Evolutionary conservation across 2,113 vertebrate species (phyloP).

Genomic region (Macroglossus sobrinus): DNA sequence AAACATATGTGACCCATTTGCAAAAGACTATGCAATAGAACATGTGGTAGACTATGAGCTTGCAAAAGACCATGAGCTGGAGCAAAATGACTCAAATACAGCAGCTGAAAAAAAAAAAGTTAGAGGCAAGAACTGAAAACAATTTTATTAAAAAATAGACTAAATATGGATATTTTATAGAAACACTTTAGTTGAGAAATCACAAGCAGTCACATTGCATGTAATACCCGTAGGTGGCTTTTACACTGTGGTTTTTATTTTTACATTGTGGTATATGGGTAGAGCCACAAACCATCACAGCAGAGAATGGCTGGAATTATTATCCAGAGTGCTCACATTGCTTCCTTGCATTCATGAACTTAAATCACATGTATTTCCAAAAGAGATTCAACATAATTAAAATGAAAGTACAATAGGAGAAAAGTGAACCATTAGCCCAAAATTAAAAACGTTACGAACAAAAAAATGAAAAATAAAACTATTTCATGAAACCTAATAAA

Average conservation of each 20-base stretch:
- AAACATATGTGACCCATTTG: not conserved
- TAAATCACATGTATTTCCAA: not conserved
- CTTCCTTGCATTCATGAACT: not conserved
- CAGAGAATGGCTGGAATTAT: not conserved
- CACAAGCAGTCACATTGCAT: not conserved
- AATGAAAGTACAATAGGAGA: not conserved
- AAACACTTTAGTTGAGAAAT: not conserved
- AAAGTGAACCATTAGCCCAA: not conserved
- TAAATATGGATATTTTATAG: not conserved
- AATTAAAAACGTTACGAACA: constrained; percentile 2
- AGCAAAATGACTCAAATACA: not conserved
- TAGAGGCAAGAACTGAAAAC: not conserved
- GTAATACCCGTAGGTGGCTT: not conserved
- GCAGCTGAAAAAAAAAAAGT: not conserved
- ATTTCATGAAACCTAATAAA: not conserved
- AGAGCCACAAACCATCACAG: not conserved
- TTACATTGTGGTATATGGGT: not conserved
- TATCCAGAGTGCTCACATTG: not conserved
- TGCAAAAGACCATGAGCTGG: not conserved
- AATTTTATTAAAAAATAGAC: not conserved
- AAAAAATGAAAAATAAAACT: not conserved
- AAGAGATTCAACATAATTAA: not conserved
- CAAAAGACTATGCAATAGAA: not conserved
- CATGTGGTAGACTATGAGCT: not conserved
- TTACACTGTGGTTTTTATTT: not conserved